Evolutionary conservation across 2,797 vertebrate species (phyloP), one percentile per base, ranked within the genome.

Genomic region (Antrozous pallidus): DNA sequence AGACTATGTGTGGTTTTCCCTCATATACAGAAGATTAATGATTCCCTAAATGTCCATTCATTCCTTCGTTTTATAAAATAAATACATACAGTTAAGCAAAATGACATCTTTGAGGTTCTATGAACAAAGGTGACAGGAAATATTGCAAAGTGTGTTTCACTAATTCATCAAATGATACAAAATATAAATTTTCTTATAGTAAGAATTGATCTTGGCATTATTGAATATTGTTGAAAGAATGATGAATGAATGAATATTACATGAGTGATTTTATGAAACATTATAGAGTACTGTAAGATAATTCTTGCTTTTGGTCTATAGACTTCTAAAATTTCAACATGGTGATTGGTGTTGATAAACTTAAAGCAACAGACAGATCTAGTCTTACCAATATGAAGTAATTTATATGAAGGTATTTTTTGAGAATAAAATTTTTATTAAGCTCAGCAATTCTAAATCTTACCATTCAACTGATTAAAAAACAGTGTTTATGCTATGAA

Each of bases 11-110:
- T 95, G 97, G 91, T 96, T 97, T 97, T 92, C 95, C 96, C 96
- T 95, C 69, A 94, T 96, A 87, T 95, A 90, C 90, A 96, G 94
- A 97, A 98, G 93, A 97, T 97, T 96, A 98, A 97, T 98, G 91
- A 96, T 97, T 96, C 96, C 96, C 96, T 92, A 96, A 97, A 84
- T 97, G 97, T 81, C 95, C 97, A 96, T 96, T 93, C 84, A 80
- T 51, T 85, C 75, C 65, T 94, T 96, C 91, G 5, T 93, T 24
- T 81, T 96, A 94, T 95, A 94, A 97, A 97, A 97, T 54, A 38
- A 69, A 78, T 97, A 90, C 73, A 96, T 87, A 94, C 0, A 89
- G 73, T 97, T 95, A 94, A 73, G 14, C 95, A 91, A 95, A 96
- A 90, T 85, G 47, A 93, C 81, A 79, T 92, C 89, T 94, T 95